Base-by-base conservation (phyloP, 2,888 invertebrate species). In the Sturmia bella region DNA sequence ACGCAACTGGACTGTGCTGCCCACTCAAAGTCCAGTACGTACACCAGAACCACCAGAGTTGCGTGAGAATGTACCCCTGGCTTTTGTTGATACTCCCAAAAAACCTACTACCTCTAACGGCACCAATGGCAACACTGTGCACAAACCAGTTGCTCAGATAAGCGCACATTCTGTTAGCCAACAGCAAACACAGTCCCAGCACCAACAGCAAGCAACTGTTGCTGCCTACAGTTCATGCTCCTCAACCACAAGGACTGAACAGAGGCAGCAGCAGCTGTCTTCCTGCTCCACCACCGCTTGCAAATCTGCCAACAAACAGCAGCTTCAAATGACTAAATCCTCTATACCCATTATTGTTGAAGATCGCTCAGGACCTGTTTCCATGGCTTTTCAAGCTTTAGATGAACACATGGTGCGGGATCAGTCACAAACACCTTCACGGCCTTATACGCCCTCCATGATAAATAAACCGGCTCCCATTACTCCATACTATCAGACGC, bases 401-500 rank as follows among this genome's bases (percentile, higher is more conserved):
- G 90, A 92, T 83, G 93, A 94, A 84, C 93, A 93, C 84, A 85
- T 90, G 86, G 87, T 87, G 15, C 86, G 87, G 52, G 91, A 90
- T 57, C 89, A 90, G 45, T 88, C 89, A 19, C 87, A 87, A 75
- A 87, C 88, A 19, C 87, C 88, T 2, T 87, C 88, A 1, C 92
- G 95, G 73, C 93, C 95, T 4, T 92, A 92, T 77, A 95, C 95
- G 19, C 95, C 96, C 0, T 94, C 94, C 87, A 90, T 93, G 91
- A 94, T 94, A 76, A 95, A 95, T 87, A 91, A 90, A 81, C 95
- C 96, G 27, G 95, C 95, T 1, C 94, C 95, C 12, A 92, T 94
- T 63, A 93, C 96, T 85, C 96, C 96, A 9, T 94, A 93, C 86
- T 96, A 96, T 88, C 96, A 96, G 90, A 90, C 89, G 15, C 82